Conservation (phyloP, 2,888 invertebrate species). For the Chloromyia formosa region DNA sequence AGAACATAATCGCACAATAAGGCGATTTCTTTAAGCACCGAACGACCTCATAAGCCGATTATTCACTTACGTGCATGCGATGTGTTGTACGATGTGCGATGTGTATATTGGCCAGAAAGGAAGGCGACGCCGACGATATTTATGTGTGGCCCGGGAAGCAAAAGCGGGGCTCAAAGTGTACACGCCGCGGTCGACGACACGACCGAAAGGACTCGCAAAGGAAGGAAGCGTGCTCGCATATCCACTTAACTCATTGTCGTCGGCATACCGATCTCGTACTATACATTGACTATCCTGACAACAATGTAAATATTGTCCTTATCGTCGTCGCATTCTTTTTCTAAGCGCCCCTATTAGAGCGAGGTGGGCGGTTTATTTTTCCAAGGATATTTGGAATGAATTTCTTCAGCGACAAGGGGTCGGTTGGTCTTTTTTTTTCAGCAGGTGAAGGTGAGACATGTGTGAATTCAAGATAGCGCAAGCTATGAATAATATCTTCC, state of each 20-base stretch:
- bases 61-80: slow-evolving; percentile 27
- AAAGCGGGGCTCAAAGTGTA: background rate
- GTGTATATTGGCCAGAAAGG: background rate
- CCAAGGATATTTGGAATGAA: too few relatives aligned
- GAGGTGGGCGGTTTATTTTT: too few relatives aligned
- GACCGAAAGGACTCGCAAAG: background rate
- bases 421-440: too few relatives aligned
- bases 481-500: too few relatives aligned
- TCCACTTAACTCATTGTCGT: slow-evolving; percentile 30
- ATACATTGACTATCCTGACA: slow-evolving; percentile 3
- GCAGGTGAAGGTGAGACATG: too few relatives aligned
- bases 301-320: slow-evolving; percentile 38
- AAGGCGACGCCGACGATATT: background rate
- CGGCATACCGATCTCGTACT: background rate
- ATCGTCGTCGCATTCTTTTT: slow-evolving; percentile 10
- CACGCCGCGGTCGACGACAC: background rate
- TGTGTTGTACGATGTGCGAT: background rate
- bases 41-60: slow-evolving; percentile 35
- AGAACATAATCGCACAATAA: slow-evolving; percentile 26
- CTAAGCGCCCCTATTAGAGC: background rate
- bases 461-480: too few relatives aligned
- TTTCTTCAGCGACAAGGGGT: too few relatives aligned
- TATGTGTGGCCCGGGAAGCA: background rate
- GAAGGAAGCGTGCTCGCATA: background rate
- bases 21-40: slow-evolving; percentile 27